Conservation (phyloP, 1,140 invertebrate species). For the Pachyrhynchus sulphureomaculatus region DNA sequence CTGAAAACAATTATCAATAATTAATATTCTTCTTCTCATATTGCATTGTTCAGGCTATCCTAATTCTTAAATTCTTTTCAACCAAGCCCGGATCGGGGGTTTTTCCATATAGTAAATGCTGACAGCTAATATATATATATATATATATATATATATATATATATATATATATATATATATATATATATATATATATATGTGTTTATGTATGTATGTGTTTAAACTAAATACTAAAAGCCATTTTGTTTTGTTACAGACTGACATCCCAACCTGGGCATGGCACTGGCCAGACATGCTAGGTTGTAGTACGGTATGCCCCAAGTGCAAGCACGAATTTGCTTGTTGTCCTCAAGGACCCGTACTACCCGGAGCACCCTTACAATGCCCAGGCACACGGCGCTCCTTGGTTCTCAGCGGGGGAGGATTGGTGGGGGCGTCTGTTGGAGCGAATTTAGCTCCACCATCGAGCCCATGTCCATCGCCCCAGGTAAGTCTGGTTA, state of each 20-base stretch:
- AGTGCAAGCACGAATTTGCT: slow-evolving; percentile 63
- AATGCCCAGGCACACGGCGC: slow-evolving; percentile 48
- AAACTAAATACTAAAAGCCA: not conserved
- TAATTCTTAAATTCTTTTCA: too few relatives aligned
- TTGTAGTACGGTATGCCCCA: slow-evolving; percentile 60
- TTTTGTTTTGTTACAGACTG: slow-evolving; percentile 42
- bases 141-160: too few relatives aligned
- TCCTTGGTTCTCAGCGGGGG: slow-evolving; percentile 44
- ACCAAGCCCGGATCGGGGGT: too few relatives aligned
- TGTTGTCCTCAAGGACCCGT: slow-evolving; percentile 41
- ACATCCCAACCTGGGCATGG: slow-evolving; percentile 45
- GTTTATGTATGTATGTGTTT: not conserved
- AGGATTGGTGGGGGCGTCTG: slow-evolving; percentile 34
- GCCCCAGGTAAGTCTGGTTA: slow-evolving; percentile 8
- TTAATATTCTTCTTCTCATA: too few relatives aligned
- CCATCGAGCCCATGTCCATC: slow-evolving; percentile 17
- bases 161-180: too few relatives aligned
- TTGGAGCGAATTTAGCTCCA: slow-evolving; percentile 8
- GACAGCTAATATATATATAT: too few relatives aligned
- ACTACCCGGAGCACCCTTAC: slow-evolving; percentile 35
- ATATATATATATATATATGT: too few relatives aligned
- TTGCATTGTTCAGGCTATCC: too few relatives aligned
- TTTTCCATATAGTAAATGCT: too few relatives aligned
- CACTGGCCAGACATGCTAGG: slow-evolving; percentile 50
- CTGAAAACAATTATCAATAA: too few relatives aligned